phyloP scores from a whole-genome alignment of 2,888 invertebrate species.

The Orchesella flavescens region DNA sequence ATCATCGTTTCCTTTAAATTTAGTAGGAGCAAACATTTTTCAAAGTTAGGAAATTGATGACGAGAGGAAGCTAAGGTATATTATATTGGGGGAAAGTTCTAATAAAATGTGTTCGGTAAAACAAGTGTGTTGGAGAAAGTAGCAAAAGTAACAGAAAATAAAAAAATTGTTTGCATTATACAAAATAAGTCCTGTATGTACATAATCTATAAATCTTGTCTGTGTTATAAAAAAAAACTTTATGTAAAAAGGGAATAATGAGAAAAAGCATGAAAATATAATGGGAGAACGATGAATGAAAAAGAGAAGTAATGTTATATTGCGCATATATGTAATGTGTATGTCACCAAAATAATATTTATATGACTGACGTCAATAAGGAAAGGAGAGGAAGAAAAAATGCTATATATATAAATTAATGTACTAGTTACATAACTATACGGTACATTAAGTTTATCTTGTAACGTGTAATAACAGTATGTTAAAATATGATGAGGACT shows the following conservation, averaged over 20 bases:
- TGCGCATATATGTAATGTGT: slow-evolving; percentile 22
- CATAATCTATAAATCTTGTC: slow-evolving; percentile 56
- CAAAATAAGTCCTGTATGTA: slow-evolving; percentile 22
- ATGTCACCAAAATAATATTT: slow-evolving; percentile 59
- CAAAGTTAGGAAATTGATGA: too few species aligned
- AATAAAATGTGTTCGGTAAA: slow-evolving; percentile 39
- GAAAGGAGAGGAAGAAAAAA: slow-evolving; percentile 21
- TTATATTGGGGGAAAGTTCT: neutral
- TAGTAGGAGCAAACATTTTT: too few species aligned
- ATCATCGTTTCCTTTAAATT: too few species aligned
- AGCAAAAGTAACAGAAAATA: slow-evolving; percentile 19
- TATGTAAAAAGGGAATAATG: neutral
- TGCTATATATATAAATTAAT: slow-evolving; percentile 1
- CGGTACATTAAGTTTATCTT: neutral
- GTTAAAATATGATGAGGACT: slow-evolving; percentile 10
- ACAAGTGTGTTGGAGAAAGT: neutral
- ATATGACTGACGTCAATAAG: slow-evolving; percentile 59
- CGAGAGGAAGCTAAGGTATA: neutral
- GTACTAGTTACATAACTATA: neutral
- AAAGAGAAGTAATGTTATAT: slow-evolving; percentile 27
- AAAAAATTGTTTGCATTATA: slow-evolving; percentile 19
- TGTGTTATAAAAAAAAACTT: slow-evolving; percentile 50
- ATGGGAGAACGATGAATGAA: neutral
- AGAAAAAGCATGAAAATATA: neutral
- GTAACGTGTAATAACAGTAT: slow-evolving; percentile 16